Evolutionary conservation across 2,888 invertebrate genomes (phyloP), one percentile per base, ranked within the genome.

Genomic region (Plebejus argus): DNA sequence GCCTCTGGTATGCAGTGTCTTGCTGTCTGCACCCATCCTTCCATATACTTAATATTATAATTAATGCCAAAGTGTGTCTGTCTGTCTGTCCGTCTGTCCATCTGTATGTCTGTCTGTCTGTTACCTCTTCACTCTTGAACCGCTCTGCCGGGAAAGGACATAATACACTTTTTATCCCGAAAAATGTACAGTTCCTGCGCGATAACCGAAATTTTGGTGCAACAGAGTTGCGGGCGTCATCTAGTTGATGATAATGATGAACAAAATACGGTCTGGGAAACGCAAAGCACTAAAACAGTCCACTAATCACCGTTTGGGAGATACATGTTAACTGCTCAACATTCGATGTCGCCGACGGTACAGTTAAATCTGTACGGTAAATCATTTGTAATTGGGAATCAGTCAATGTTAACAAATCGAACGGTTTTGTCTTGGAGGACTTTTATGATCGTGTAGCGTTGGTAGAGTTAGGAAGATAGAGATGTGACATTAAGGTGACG

Each of bases 381-480:
- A 53, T 53, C 18, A 18, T 18, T 5, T 18, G 53, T 53, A 53
- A 53, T 53, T 53, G 18, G 53, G 53, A 53, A 5, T 53, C 61
- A 4, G 8, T 20, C 5, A 66, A 66, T 66, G 61, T 28, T 66
- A 23, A 66, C 61, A 66, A 66, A 66, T 66, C 61, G 61, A 15
- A 66, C 61, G 61, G 61, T 12, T 66, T 66, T 66, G 61, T 66
- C 12, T 58, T 58, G 4, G 58, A 66, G 23, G 12, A 12, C 12
- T 66, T 66, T 66, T 66, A 66, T 66, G 61, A 66, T 20, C 61
- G 61, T 66, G 61, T 61, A 61, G 61, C 15, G 23, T 66, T 8
- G 20, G 20, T 58, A 58, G 58, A 28, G 23, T 28, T 20, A 12
- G 15, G 12, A 20, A 66, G 23, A 66, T 66, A 0, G 20, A 66